Conservation (phyloP, 2,797 vertebrate genomes). For the Sciurus carolinensis region DNA sequence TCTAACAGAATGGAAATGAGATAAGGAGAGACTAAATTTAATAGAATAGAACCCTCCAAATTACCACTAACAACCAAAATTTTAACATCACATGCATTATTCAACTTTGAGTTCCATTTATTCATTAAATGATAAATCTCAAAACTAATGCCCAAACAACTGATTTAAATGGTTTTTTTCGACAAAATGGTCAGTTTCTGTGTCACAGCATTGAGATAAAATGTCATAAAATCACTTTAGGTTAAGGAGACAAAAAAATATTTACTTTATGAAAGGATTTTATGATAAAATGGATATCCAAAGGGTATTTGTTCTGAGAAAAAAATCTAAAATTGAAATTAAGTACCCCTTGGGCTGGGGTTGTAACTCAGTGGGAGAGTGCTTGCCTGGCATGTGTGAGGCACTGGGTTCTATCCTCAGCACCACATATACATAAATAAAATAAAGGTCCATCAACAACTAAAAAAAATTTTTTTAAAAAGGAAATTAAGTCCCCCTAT, state of each 20-base stretch:
- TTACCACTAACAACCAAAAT: background rate
- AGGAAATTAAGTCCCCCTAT: background rate
- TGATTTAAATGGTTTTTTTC: background rate
- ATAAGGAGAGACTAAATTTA: background rate
- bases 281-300: background rate
- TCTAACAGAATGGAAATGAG: background rate
- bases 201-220: background rate
- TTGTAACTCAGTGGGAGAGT: no score
- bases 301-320: background rate
- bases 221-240: slow-evolving; percentile 37
- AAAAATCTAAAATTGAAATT: slow-evolving; percentile 23
- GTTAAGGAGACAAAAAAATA: background rate
- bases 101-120: background rate
- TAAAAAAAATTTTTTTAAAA: no score
- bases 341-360: background rate
- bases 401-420: no score
- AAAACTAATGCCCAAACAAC: slow-evolving; percentile 21
- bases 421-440: no score
- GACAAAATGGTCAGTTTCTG: slow-evolving; percentile 4
- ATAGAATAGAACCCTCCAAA: background rate
- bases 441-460: no score
- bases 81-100: background rate
- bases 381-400: no score
- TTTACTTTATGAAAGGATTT: slow-evolving; percentile 39
- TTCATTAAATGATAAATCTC: slow-evolving; percentile 12